These are phyloP conservation scores for Pangasianodon hypophthalmus DNA, from an alignment of 2,113 vertebrate genomes.

Conservation along the genomic window DNA sequence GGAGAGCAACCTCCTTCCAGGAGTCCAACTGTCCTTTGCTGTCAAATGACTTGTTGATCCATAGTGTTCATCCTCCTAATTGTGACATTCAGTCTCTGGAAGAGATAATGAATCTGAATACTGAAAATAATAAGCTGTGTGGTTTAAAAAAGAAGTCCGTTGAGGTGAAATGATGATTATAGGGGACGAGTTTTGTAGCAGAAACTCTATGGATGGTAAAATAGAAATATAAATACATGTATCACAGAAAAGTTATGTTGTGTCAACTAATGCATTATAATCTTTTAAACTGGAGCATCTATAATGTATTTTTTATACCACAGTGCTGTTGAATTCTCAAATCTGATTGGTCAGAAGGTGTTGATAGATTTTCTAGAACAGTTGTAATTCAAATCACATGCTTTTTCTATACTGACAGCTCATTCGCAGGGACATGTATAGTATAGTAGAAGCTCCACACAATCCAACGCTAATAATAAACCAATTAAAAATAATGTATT, in stretches of 20 bases:
- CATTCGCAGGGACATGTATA: neutral
- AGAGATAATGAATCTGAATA: neutral
- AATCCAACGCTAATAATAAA: neutral
- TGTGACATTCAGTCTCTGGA: neutral
- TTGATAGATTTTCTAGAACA: neutral
- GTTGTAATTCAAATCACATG: neutral
- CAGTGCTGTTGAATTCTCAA: neutral
- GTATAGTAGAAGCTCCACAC: neutral
- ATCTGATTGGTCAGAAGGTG: neutral
- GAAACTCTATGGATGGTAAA: neutral
- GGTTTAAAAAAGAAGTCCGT: neutral
- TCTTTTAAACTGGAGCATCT: neutral
- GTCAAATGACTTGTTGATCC: constrained; percentile 10
- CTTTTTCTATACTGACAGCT: neutral
- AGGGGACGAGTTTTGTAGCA: neutral
- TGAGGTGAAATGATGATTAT: no score
- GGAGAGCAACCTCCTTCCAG: constrained; percentile 37
- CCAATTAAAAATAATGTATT: neutral
- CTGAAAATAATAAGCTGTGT: neutral
- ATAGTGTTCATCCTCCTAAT: neutral
- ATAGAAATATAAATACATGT: neutral
- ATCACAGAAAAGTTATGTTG: neutral
- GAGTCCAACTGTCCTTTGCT: constrained; percentile 12
- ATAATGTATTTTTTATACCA: neutral
- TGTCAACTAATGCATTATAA: neutral